Percentiles rank a stretch among this genome's conserved stretches.
These are phyloP conservation scores for Myiotriccus ornatus DNA, from an alignment of 2,797 vertebrate species.

Conservation along the genomic window DNA sequence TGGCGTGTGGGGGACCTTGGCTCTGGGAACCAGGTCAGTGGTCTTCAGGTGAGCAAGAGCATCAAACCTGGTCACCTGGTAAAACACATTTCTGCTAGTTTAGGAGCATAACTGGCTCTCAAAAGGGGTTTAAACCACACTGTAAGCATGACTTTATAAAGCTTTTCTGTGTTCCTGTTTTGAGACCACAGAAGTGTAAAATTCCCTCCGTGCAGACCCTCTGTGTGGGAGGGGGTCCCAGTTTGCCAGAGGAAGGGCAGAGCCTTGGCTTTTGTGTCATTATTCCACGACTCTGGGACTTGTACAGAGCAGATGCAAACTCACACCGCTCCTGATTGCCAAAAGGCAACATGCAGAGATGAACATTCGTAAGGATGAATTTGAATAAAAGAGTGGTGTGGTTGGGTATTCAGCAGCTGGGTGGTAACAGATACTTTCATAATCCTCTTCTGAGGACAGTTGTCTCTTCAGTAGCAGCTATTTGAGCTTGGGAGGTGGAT, in stretches of 20 bases:
- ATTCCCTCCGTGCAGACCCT: accelerated
- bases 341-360: neutral
- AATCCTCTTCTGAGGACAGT: neutral
- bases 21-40: neutral
- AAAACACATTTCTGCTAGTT: accelerated
- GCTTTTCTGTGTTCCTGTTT: accelerated
- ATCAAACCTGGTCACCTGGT: neutral
- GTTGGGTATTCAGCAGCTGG: neutral
- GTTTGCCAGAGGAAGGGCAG: neutral
- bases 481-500: neutral
- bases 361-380: neutral
- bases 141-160: accelerated
- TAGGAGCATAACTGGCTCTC: accelerated
- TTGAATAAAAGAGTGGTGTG: neutral
- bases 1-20: neutral
- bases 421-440: neutral
- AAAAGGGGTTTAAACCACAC: accelerated
- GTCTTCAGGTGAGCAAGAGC: neutral
- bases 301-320: neutral
- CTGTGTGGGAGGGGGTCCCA: accelerated
- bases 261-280: accelerated
- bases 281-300: accelerated
- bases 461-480: neutral
- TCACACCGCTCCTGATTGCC: neutral
- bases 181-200: accelerated